Evolutionary conservation across 2,797 vertebrate species (phyloP).

Genomic region (Coilia nasus): DNA sequence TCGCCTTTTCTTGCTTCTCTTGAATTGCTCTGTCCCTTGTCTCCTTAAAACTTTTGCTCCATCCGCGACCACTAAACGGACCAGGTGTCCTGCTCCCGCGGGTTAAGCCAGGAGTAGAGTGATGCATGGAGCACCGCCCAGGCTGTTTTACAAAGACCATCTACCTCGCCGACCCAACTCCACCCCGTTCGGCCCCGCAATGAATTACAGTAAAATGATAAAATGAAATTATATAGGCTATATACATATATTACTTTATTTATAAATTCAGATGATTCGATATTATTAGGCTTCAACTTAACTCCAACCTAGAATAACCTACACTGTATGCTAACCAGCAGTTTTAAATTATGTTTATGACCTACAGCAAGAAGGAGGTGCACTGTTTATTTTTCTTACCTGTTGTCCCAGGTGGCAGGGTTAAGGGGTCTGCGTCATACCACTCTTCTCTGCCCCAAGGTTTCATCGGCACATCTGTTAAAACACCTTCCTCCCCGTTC

Average conservation of each 20-base stretch:
- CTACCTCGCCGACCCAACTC: slow-evolving; percentile 20
- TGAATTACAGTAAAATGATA: not conserved
- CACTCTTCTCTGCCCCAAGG: not conserved
- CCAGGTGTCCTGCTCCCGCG: slow-evolving; percentile 31
- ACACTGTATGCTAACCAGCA: not conserved
- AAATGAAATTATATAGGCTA: too few species aligned
- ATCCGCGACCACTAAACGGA: slow-evolving; percentile 15
- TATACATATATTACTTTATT: too few species aligned
- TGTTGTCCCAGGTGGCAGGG: slow-evolving; percentile 19
- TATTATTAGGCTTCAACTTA: too few species aligned
- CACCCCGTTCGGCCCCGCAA: slow-evolving; percentile 10
- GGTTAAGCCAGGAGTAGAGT: not conserved
- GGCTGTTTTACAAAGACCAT: slow-evolving; percentile 25
- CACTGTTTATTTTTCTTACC: slow-evolving; percentile 16
- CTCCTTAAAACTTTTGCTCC: slow-evolving; percentile 7
- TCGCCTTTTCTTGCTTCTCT: not conserved
- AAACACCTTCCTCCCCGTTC: slow-evolving; percentile 48
- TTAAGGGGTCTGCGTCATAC: not conserved
- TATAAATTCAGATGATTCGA: too few species aligned
- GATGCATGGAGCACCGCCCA: slow-evolving; percentile 15
- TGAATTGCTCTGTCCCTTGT: not conserved
- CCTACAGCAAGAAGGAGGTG: not conserved
- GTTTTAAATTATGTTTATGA: not conserved
- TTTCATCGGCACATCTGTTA: slow-evolving; percentile 56
- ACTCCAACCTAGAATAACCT: not conserved